Conservation (phyloP, 1,140 invertebrate species). For the Phymastichus coffea region DNA sequence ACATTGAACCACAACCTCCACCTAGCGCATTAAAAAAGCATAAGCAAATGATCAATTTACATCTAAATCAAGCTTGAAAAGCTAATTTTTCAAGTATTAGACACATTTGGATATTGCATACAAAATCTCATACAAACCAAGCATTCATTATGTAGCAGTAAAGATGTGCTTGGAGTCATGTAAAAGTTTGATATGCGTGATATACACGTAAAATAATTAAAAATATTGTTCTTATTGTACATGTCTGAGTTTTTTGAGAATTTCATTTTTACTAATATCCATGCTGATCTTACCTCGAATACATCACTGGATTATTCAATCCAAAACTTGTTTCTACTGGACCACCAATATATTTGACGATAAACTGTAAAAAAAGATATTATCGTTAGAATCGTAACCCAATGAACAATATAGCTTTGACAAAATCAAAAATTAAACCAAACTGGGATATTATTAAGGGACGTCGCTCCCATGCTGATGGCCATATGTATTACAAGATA, state of each 20-base stretch:
- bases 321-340: conserved; percentile 48
- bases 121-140: too few relatives aligned
- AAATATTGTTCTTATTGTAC: neutral
- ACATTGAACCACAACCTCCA: conserved; percentile 14
- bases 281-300: conserved; percentile 49
- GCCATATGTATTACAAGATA: conserved; percentile 73
- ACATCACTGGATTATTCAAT: conserved; percentile 44
- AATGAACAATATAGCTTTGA: too few relatives aligned
- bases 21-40: conserved; percentile 8
- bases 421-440: conserved; percentile 6
- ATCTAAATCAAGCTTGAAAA: too few relatives aligned
- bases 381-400: conserved; percentile 5
- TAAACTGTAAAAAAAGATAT: conserved; percentile 41
- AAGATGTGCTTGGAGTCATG: too few relatives aligned
- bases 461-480: conserved; percentile 64
- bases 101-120: too few relatives aligned
- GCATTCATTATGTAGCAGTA: too few relatives aligned
- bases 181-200: neutral
- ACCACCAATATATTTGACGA: conserved; percentile 50
- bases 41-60: conserved; percentile 10
- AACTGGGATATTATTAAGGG: conserved; percentile 37
- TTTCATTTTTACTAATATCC: conserved; percentile 1
- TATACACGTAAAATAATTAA: neutral
- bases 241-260: conserved; percentile 20
- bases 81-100: too few relatives aligned